Conservation (phyloP, 2,888 invertebrate species). For the Agrochola litura region DNA sequence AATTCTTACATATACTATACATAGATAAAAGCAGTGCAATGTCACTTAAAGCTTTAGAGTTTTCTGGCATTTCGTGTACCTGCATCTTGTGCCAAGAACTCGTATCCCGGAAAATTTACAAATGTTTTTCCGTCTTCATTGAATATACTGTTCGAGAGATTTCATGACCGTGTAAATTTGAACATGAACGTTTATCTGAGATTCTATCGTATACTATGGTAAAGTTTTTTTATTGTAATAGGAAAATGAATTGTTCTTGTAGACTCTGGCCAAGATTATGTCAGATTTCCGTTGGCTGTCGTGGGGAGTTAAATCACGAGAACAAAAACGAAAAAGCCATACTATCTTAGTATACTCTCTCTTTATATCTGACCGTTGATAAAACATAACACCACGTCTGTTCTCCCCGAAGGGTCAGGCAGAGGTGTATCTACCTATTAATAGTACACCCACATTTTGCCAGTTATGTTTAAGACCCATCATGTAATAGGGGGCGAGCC, state of each 20-base stretch:
- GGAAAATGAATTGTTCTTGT: constrained; percentile 38
- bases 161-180: constrained; percentile 57
- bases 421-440: neutral
- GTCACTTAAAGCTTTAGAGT: constrained; percentile 20
- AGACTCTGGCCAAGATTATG: constrained; percentile 37
- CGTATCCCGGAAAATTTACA: constrained; percentile 45
- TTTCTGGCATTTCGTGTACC: constrained; percentile 43
- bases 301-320: constrained; percentile 12
- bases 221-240: constrained; percentile 44
- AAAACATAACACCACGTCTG: neutral
- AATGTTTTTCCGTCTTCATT: constrained; percentile 52
- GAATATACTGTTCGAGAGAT: constrained; percentile 54
- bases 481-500: neutral
- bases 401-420: neutral
- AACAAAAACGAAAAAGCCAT: constrained; percentile 19
- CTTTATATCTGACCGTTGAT: neutral
- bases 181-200: constrained; percentile 50
- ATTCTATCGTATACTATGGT: constrained; percentile 36
- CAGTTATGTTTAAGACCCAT: neutral
- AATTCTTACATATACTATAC: neutral
- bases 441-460: neutral
- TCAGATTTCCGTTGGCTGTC: constrained; percentile 28
- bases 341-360: neutral
- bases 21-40: constrained; percentile 11
- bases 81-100: constrained; percentile 54